Evolutionary conservation across 1,140 invertebrate species (phyloP).

Genomic region (Stratiolaelaps scimitus): DNA sequence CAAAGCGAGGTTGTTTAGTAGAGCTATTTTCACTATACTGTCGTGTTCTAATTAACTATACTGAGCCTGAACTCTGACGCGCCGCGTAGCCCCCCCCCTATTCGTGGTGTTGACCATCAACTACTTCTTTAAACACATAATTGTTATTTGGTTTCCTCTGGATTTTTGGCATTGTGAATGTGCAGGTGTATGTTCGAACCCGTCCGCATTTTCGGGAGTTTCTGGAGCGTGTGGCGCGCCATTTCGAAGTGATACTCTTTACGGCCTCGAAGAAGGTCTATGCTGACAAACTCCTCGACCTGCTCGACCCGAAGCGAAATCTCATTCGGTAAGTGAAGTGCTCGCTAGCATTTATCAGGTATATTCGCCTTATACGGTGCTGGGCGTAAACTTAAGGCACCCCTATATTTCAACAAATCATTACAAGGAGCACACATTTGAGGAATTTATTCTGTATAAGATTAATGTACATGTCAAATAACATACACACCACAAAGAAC

Average conservation of each 20-base stretch:
- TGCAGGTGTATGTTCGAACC: slow-evolving; percentile 79
- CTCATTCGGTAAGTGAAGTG: slow-evolving; percentile 66
- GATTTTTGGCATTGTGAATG: slow-evolving; percentile 32
- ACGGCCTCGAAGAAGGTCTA: slow-evolving; percentile 92
- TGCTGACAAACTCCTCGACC: slow-evolving; percentile 82
- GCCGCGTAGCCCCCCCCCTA: neutral
- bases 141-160: neutral
- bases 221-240: slow-evolving; percentile 68
- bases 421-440: too few relatives aligned
- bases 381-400: too few relatives aligned
- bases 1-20: too few relatives aligned
- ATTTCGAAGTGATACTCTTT: slow-evolving; percentile 91
- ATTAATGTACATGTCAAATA: too few relatives aligned
- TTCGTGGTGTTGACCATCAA: too few relatives aligned
- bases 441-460: too few relatives aligned
- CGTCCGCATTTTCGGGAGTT: slow-evolving; percentile 83
- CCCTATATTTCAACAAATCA: neutral
- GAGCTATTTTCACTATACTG: slow-evolving; percentile 15
- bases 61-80: neutral
- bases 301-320: slow-evolving; percentile 73
- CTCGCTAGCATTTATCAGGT: slow-evolving; percentile 29
- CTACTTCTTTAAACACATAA: neutral
- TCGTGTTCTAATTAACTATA: neutral
- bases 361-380: too few relatives aligned
- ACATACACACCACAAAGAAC: too few relatives aligned